Base-by-base conservation (phyloP, 2,797 vertebrate genomes). In the Chaunax sp. region DNA sequence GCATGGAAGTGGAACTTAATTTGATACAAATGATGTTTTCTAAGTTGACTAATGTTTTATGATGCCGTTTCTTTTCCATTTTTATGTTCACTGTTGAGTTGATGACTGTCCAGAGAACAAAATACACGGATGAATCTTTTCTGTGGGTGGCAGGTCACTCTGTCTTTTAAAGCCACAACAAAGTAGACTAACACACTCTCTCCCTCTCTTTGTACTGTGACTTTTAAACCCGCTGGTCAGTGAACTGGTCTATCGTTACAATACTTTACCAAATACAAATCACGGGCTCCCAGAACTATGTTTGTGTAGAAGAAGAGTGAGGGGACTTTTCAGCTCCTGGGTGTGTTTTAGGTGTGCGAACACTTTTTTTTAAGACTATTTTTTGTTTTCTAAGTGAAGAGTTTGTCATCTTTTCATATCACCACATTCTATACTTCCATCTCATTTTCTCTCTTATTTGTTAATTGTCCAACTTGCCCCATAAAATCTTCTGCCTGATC, bases 341-440 rank as follows among this genome's bases (percentile, higher is more conserved):
- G n/a, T n/a, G 28, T 28, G 12, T 38, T 38, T 15, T 15, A 14
- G n/a, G n/a, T n/a, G n/a, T n/a, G n/a, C n/a, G n/a, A n/a, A n/a
- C n/a, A n/a, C n/a, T n/a, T n/a, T n/a, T n/a, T n/a, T n/a, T n/a
- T n/a, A n/a, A n/a, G n/a, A 22, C 22, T 15, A 37, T 44, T 55
- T n/a, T 50, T 8, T 28, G 41, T 19, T 66, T 26, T 41, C 19
- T 41, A 5, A 9, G 26, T 15, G 16, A 20, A 50, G n/a, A 46
- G 25, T 66, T 49, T 72, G 40, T 46, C 41, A 23, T 15, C 2
- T 62, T 72, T 57, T 44, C 2, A 35, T 26, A 38, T 10, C 1
- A 37, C 51, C 26, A 71, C 64, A 58, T 9, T n/a, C 40, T 65
- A 7, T 30, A 1, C 54, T 72, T 74, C 43, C 46, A 49, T 63